Conservation (phyloP, 2,797 vertebrate species). For the Arrhamphus sclerolepis region DNA sequence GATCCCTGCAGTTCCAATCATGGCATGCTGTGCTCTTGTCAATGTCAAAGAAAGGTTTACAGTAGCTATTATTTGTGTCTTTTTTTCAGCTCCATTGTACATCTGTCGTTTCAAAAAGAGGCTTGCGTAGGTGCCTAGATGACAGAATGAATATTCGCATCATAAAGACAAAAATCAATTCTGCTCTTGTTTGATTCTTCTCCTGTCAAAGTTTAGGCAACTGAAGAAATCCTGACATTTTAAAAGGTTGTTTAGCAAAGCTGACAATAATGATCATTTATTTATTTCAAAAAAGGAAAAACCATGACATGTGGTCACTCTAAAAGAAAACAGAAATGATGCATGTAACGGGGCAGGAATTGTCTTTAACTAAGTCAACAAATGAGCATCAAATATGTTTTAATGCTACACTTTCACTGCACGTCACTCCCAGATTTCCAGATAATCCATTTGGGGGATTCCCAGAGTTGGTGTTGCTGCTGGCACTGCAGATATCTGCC, state of each 20-base stretch:
- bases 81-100: conserved; percentile 5
- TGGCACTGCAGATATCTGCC: conserved; percentile 17
- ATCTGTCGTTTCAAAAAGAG: conserved; percentile 19
- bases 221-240: conserved; percentile 26
- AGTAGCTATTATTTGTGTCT: conserved; percentile 1
- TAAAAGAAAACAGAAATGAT: conserved; percentile 8
- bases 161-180: conserved; percentile 27
- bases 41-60: conserved; percentile 11
- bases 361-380: conserved; percentile 42
- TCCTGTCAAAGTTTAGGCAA: conserved; percentile 24
- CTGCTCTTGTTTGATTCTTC: conserved; percentile 36
- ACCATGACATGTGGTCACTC: neutral
- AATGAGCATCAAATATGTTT: conserved; percentile 33
- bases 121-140: conserved; percentile 24
- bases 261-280: conserved; percentile 19
- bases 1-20: conserved; percentile 23
- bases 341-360: conserved; percentile 9
- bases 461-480: conserved; percentile 21
- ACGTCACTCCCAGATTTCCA: conserved; percentile 16
- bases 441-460: conserved; percentile 26
- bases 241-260: conserved; percentile 16
- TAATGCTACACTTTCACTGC: conserved; percentile 32
- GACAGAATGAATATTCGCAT: conserved; percentile 5
- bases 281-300: neutral
- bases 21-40: conserved; percentile 18